These are phyloP conservation scores for Geopemphigus sp. DNA, from an alignment of 1,140 invertebrate genomes.

Conservation along the genomic window DNA sequence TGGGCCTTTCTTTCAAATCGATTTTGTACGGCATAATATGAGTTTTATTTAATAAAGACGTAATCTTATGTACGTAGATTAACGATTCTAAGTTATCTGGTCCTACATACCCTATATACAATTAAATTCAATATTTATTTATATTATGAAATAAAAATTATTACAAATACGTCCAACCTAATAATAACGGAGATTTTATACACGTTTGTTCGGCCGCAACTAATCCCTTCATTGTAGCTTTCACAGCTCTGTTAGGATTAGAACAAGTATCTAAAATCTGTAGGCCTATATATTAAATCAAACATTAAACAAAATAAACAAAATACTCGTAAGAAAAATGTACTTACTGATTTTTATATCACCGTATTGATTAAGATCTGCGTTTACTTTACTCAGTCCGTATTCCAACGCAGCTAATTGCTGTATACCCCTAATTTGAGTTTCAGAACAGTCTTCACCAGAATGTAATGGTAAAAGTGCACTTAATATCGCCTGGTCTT, in stretches of 20 bases:
- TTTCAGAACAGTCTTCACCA: slow-evolving; percentile 33
- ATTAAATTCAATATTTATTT: background rate
- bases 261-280: slow-evolving; percentile 57
- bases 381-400: slow-evolving; percentile 42
- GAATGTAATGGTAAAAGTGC: slow-evolving; percentile 49
- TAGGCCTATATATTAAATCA: slow-evolving; percentile 53
- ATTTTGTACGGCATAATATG: slow-evolving; percentile 57
- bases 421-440: slow-evolving; percentile 48
- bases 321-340: background rate
- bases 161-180: slow-evolving; percentile 54
- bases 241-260: slow-evolving; percentile 55
- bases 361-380: slow-evolving; percentile 19
- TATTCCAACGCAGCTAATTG: slow-evolving; percentile 50
- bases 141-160: too few species aligned
- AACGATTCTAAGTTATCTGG: slow-evolving; percentile 56
- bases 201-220: slow-evolving; percentile 56
- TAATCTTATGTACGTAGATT: slow-evolving; percentile 57
- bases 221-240: slow-evolving; percentile 56
- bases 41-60: slow-evolving; percentile 57
- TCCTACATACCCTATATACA: slow-evolving; percentile 56
- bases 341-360: slow-evolving; percentile 40
- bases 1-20: slow-evolving; percentile 55
- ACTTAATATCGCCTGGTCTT: slow-evolving; percentile 31
- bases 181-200: slow-evolving; percentile 56
- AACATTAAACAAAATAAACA: background rate